Conservation (phyloP, 2,888 invertebrate species). For the Atethmia centrago region DNA sequence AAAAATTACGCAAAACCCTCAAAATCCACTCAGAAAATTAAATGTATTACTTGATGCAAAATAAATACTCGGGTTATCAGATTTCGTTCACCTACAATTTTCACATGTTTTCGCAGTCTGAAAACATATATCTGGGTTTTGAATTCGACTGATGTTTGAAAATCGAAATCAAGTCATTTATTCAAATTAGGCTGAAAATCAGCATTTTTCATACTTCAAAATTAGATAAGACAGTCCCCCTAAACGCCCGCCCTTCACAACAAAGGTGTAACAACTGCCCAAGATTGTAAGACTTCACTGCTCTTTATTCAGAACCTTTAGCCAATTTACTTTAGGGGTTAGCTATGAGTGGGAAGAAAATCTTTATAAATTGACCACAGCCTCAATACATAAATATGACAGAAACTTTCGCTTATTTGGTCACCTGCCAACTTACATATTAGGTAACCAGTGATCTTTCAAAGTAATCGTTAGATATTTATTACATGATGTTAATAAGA, state of each 20-base stretch:
- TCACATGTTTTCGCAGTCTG: not conserved
- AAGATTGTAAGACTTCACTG: no score
- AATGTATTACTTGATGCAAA: constrained; percentile 33
- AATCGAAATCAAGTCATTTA: no score
- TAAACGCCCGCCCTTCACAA: no score
- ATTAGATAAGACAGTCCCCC: no score
- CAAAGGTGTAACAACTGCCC: no score
- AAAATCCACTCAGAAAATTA: constrained; percentile 46
- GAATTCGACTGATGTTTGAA: not conserved
- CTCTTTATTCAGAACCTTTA: no score
- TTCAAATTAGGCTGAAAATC: no score
- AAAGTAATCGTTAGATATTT: not conserved
- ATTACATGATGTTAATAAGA: no score
- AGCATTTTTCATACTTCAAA: no score
- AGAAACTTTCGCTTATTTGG: constrained; percentile 26
- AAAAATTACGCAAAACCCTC: constrained; percentile 44
- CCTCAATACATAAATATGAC: constrained; percentile 20
- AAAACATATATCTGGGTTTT: not conserved
- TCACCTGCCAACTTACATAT: constrained; percentile 13
- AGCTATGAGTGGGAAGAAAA: constrained; percentile 19
- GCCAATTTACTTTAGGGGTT: not conserved
- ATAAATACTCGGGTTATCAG: constrained; percentile 13
- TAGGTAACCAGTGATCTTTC: not conserved
- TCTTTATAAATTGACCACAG: constrained; percentile 23
- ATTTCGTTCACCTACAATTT: constrained; percentile 1